Evolutionary conservation across 2,113 vertebrate genomes (phyloP), one percentile per base, ranked within the genome.

Genomic region (Mola mola): DNA sequence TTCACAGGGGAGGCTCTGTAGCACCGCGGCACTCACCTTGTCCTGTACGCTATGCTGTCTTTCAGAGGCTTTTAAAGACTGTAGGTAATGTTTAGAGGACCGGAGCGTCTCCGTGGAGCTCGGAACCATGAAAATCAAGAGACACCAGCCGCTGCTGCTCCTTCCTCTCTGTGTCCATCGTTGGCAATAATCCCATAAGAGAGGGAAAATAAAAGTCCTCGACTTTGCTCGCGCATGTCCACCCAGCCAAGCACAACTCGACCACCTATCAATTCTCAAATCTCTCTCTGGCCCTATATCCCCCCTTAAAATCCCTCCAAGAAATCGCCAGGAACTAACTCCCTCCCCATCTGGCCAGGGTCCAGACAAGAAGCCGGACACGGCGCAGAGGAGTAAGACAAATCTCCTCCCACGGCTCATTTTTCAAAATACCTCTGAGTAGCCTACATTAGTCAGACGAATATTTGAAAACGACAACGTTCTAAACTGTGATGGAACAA

Each of bases 191-290:
- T 83, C 87, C 90, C 83, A 72, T 59, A 71, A 73, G 66, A 61
- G 56, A 85, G 86, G 81, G 86, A 86, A 71, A 55, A 20, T 68
- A 83, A 72, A 72, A 66, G 72, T 79, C 77, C 63, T 66, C 33
- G 52, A 49, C 73, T 85, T 64, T 82, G 47, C 83, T 81, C 78
- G 63, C 55, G 82, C 81, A 83, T 86, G 78, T 59, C 87, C 71
- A 73, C 28, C 75, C 73, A 61, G 87, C 79, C 87, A 90, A 90
- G 87, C 85, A 69, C 84, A 88, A 87, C 70, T 65, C 78, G 75
- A 88, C 86, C 81, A 82, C 89, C 90, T 92, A 91, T 91, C 89
- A 81, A 78, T 88, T 87, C 66, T 79, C 76, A 87, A 89, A 90
- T 85, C 87, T 86, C 66, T 63, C 61, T 87, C 79, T 86, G 71